Percentiles rank a stretch among this genome's conserved stretches.
Conservation (phyloP, 2,113 vertebrate genomes). For the Arvicanthis niloticus region DNA sequence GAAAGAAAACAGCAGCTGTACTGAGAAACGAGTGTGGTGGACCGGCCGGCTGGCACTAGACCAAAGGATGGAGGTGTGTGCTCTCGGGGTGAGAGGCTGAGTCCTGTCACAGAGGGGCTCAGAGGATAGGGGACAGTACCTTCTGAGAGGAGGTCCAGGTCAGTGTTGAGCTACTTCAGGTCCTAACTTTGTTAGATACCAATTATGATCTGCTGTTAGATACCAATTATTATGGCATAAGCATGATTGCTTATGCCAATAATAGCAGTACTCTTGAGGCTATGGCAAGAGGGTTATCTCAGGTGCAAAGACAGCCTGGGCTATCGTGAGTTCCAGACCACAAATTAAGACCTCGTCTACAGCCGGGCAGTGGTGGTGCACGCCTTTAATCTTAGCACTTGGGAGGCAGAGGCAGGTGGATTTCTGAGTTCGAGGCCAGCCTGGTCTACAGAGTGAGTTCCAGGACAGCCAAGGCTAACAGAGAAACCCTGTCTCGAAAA, state of each 20-base stretch:
- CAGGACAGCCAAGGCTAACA: too few relatives aligned
- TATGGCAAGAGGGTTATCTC: too few relatives aligned
- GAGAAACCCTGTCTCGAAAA: too few relatives aligned
- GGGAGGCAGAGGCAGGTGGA: too few relatives aligned
- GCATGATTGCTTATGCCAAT: not conserved
- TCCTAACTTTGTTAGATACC: not conserved
- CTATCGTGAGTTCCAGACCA: too few relatives aligned
- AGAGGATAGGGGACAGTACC: not conserved
- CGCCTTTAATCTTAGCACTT: too few relatives aligned
- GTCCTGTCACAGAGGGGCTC: not conserved
- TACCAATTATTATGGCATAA: too few relatives aligned
- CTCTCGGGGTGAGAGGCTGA: too few relatives aligned
- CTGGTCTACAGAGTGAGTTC: too few relatives aligned
- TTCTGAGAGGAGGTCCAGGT: not conserved
- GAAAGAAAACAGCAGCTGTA: conserved; percentile 89
- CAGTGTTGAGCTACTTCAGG: not conserved
- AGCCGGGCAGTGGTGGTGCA: too few relatives aligned
- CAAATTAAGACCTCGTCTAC: not conserved
- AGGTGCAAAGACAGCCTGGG: not conserved
- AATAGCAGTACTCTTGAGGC: not conserved
- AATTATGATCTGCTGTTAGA: not conserved
- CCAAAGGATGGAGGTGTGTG: conserved; percentile 90
- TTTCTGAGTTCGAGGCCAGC: too few relatives aligned
- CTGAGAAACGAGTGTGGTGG: conserved; percentile 94
- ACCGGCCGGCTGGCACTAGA: conserved; percentile 90